These are phyloP conservation scores for Heterotilapia buettikoferi DNA, from an alignment of 2,113 vertebrate genomes.

Conservation along the genomic window DNA sequence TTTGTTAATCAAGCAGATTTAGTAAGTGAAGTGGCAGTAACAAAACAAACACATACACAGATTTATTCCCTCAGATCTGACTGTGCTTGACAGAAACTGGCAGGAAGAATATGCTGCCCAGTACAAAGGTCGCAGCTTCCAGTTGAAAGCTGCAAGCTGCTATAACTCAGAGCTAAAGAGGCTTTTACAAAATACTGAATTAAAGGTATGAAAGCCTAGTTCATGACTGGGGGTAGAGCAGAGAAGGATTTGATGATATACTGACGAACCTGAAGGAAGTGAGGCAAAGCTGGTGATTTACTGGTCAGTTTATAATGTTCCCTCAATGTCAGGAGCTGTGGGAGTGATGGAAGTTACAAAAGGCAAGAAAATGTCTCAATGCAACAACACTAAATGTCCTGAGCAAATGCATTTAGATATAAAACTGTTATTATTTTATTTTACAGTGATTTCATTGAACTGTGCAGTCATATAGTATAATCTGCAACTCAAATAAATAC, in stretches of 20 bases:
- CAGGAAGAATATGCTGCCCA: not conserved
- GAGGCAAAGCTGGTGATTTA: not conserved
- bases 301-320: not conserved
- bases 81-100: not conserved
- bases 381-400: fast-evolving
- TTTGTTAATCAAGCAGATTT: not conserved
- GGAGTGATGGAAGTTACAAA: not conserved
- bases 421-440: not conserved
- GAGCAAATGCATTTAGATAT: not conserved
- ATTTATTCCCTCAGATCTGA: not conserved
- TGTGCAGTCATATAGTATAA: not conserved
- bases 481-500: not conserved
- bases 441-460: not conserved
- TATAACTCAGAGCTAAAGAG: not conserved
- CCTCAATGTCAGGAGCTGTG: not conserved
- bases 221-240: not conserved
- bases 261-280: not conserved
- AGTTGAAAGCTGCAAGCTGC: not conserved
- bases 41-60: not conserved
- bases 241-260: not conserved
- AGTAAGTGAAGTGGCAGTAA: fast-evolving
- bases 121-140: not conserved
- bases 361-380: not conserved
- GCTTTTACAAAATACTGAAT: not conserved
- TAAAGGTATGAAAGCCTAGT: not conserved